Evolutionary conservation across 2,113 vertebrate species (phyloP).

Genomic region (Sapajus apella): DNA sequence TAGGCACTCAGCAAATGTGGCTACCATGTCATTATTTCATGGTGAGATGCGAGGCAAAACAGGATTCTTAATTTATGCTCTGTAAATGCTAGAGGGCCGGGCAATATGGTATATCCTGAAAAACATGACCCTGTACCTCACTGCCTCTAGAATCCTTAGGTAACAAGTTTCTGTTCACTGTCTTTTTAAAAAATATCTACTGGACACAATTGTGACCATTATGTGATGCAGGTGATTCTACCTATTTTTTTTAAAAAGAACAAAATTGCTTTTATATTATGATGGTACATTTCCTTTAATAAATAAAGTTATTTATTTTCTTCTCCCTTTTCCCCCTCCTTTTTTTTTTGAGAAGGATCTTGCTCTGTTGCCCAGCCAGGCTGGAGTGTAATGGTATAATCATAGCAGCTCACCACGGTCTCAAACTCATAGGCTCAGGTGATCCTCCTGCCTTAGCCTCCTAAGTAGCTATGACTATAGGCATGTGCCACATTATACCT

Average conservation of each 20-base stretch:
- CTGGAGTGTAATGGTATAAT: too few relatives aligned
- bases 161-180: background rate
- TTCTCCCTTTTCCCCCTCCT: too few relatives aligned
- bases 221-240: background rate
- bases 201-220: background rate
- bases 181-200: background rate
- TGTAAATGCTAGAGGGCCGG: background rate
- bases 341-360: too few relatives aligned
- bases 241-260: slow-evolving; percentile 3
- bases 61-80: background rate
- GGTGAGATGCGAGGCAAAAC: background rate
- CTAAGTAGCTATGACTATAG: too few relatives aligned
- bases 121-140: background rate
- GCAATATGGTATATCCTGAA: background rate
- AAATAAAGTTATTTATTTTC: background rate
- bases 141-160: background rate
- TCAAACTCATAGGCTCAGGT: too few relatives aligned
- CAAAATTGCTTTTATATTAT: background rate
- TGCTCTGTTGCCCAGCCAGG: too few relatives aligned
- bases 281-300: background rate
- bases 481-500: too few relatives aligned
- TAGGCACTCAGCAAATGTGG: background rate
- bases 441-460: too few relatives aligned
- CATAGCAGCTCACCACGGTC: too few relatives aligned
- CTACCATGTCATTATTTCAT: background rate